These are phyloP conservation scores for Laodelphax striatellus DNA, from an alignment of 1,140 invertebrate genomes.

Conservation along the genomic window DNA sequence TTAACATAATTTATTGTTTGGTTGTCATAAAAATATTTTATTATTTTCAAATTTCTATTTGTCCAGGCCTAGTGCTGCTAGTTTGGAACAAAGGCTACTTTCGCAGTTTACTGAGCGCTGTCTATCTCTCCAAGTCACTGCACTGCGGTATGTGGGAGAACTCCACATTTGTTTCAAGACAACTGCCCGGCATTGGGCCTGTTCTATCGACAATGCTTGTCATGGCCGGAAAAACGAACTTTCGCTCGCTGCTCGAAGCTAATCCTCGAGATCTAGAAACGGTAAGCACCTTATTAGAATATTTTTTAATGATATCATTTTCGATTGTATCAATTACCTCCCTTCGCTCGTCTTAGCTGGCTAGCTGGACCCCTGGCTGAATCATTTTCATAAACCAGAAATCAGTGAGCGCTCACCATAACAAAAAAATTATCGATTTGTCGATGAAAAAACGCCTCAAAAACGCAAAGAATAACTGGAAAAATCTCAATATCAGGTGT, in stretches of 20 bases:
- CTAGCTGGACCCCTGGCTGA: too few relatives aligned
- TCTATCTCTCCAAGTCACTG: constrained; percentile 53
- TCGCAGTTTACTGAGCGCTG: constrained; percentile 41
- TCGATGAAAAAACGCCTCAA: too few relatives aligned
- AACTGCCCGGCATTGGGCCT: constrained; percentile 57
- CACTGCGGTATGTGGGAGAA: constrained; percentile 60
- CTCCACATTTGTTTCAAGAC: constrained; percentile 53
- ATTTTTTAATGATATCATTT: too few relatives aligned
- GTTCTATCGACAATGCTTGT: constrained; percentile 50
- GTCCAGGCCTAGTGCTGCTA: constrained; percentile 16
- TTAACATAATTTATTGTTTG: too few relatives aligned
- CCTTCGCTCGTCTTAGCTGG: too few relatives aligned
- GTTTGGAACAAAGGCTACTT: constrained; percentile 29
- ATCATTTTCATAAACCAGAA: too few relatives aligned
- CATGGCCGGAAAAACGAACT: constrained; percentile 50
- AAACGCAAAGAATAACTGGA: too few relatives aligned
- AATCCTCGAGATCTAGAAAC: constrained; percentile 64
- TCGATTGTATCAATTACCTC: too few relatives aligned
- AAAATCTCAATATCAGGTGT: too few relatives aligned
- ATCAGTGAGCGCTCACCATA: too few relatives aligned
- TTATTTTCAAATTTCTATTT: neutral
- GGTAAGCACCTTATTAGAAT: constrained; percentile 32
- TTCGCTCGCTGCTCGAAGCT: constrained; percentile 47
- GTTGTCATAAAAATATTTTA: too few relatives aligned
- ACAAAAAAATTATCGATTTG: too few relatives aligned